These are phyloP conservation scores for Baronia brevicornis DNA, from an alignment of 2,888 invertebrate genomes.

Conservation along the genomic window DNA sequence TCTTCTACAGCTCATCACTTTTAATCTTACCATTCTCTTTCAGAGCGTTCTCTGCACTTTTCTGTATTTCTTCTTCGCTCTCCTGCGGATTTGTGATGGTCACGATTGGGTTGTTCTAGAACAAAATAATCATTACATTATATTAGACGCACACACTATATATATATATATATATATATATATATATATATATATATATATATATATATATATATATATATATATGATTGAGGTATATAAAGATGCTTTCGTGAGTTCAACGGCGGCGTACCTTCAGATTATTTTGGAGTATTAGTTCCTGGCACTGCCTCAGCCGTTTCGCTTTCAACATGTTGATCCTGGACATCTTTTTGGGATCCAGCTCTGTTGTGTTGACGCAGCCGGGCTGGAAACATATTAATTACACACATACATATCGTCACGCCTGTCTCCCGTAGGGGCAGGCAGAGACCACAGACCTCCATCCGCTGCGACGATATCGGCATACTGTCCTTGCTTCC, in stretches of 20 bases:
- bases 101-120: constrained; percentile 64
- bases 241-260: neutral
- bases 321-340: constrained; percentile 65
- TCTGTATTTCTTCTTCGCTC: constrained; percentile 62
- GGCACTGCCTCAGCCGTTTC: constrained; percentile 44
- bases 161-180: no score
- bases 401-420: no score
- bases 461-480: no score
- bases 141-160: no score
- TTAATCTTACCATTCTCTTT: constrained; percentile 54
- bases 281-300: constrained; percentile 51
- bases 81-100: constrained; percentile 66
- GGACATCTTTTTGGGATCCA: constrained; percentile 97
- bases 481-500: no score
- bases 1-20: no score
- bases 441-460: no score
- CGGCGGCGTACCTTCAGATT: constrained; percentile 44
- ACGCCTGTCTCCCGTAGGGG: no score
- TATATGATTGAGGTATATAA: no score
- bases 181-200: no score
- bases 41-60: constrained; percentile 36
- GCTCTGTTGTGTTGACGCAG: constrained; percentile 98
- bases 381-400: constrained; percentile 82
- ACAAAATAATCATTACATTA: constrained; percentile 3
- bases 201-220: no score